These are phyloP conservation scores for Limnephilus rhombicus DNA, from an alignment of 2,888 invertebrate species.

Conservation along the genomic window DNA sequence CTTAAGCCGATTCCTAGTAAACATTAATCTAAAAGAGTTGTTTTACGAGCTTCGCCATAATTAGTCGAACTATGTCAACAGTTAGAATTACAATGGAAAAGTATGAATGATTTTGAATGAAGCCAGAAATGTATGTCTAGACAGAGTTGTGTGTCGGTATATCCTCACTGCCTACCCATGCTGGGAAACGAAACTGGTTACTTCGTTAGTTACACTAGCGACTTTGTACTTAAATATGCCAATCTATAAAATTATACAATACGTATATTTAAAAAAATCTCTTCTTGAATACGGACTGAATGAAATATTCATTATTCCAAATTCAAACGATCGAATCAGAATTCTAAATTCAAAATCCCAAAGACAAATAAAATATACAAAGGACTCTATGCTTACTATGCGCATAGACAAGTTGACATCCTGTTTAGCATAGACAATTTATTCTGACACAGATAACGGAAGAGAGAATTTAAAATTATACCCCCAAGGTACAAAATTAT, in stretches of 20 bases:
- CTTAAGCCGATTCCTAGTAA: too few species aligned
- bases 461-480: neutral
- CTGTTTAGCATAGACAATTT: neutral
- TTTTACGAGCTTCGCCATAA: too few species aligned
- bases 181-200: too few species aligned
- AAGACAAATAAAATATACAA: neutral
- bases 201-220: neutral
- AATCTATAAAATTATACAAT: neutral
- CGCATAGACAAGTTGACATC: constrained; percentile 1
- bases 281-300: neutral
- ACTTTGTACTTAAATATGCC: neutral
- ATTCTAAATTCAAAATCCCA: neutral
- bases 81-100: too few species aligned
- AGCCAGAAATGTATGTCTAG: too few species aligned
- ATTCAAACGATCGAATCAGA: neutral
- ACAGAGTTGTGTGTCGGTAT: too few species aligned
- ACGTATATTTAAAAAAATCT: neutral
- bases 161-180: too few species aligned
- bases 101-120: too few species aligned
- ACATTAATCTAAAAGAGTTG: too few species aligned
- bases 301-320: neutral
- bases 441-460: neutral
- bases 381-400: neutral
- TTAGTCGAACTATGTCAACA: too few species aligned
- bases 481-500: neutral